phyloP scores from a whole-genome alignment of 2,888 invertebrate genomes.

The Melinopterus prodromus region DNA sequence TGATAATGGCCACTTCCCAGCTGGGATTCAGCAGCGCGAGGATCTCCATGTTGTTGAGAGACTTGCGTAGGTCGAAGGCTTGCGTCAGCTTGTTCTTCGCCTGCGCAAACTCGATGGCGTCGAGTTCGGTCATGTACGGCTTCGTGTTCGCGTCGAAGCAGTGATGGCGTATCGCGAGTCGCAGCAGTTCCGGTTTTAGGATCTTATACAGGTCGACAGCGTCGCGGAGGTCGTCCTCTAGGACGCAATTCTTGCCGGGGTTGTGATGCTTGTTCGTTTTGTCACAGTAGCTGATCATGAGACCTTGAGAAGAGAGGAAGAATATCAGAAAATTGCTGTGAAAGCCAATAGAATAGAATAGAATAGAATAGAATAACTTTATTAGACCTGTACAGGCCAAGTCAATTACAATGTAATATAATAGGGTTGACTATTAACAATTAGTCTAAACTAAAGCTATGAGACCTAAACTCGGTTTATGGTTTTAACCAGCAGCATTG shows the following conservation, averaged over 20 bases:
- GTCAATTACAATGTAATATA: no score
- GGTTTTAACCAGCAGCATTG: no score
- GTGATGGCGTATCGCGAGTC: slow-evolving; percentile 65
- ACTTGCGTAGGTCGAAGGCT: slow-evolving; percentile 19
- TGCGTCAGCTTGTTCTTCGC: slow-evolving; percentile 53
- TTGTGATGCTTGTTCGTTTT: slow-evolving; percentile 63
- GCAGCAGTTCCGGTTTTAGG: slow-evolving; percentile 71
- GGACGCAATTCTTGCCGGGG: slow-evolving; percentile 72
- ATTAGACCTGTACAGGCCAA: no score
- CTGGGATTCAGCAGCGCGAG: slow-evolving; percentile 74
- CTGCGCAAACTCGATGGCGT: slow-evolving; percentile 67
- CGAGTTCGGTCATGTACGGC: slow-evolving; percentile 70
- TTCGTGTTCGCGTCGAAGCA: slow-evolving; percentile 65
- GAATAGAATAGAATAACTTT: no score
- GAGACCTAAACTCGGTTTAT: not conserved
- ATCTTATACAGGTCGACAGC: slow-evolving; percentile 71
- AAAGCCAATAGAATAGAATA: no score
- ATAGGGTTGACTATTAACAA: no score
- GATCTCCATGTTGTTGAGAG: slow-evolving; percentile 69
- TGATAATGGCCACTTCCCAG: slow-evolving; percentile 74
- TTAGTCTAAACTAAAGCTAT: slow-evolving; percentile 23
- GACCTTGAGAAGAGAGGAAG: slow-evolving; percentile 53
- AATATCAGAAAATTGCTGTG: not conserved
- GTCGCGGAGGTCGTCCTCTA: slow-evolving; percentile 67
- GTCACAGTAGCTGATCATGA: slow-evolving; percentile 68